Evolutionary conservation across 2,113 vertebrate species (phyloP), one percentile per base, ranked within the genome.

Genomic region (Peromyscus polionotus): DNA sequence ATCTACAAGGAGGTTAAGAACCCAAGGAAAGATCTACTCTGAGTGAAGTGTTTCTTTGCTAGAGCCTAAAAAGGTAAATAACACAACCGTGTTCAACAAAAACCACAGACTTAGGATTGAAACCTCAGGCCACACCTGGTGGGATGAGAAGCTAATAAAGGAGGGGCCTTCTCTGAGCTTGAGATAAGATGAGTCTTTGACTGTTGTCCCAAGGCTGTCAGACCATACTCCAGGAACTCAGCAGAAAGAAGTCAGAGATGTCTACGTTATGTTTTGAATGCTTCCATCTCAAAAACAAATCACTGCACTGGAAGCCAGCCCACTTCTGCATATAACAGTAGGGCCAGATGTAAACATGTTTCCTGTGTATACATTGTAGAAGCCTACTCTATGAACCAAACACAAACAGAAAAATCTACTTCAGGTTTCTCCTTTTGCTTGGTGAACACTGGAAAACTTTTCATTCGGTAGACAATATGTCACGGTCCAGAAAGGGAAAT

Each of bases 341-440:
- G 33, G 77, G 95, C 61, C 54, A 28, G 76, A 73, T 84, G 90
- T 14, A 68, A 98, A 98, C 97, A 97, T 13, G 95, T 73, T 42
- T 36, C 95, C 80, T 91, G 57, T 84, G 96, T n/a, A 94, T 81
- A 95, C 51, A 97, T 88, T 93, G 94, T 48, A 96, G 97, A 97
- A 97, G 14, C 57, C 92, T 57, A 72, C 94, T 97, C 73, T 80
- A 59, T 84, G 91, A 98, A 76, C 81, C 91, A 94, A 90, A 96
- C 86, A 90, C 26, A 97, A 98, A 96, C 88, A 51, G 73, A 31
- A 79, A 96, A 76, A 4, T 94, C 91, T 63, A 88, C 42, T 70
- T 77, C 57, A 81, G 94, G 22, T 80, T 84, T 72, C 24, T 89
- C 97, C 14, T 36, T 97, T 93, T 42, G 59, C 96, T 96, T 87